Evolutionary conservation across 2,888 invertebrate genomes (phyloP).

Genomic region (Conomelus anceps): DNA sequence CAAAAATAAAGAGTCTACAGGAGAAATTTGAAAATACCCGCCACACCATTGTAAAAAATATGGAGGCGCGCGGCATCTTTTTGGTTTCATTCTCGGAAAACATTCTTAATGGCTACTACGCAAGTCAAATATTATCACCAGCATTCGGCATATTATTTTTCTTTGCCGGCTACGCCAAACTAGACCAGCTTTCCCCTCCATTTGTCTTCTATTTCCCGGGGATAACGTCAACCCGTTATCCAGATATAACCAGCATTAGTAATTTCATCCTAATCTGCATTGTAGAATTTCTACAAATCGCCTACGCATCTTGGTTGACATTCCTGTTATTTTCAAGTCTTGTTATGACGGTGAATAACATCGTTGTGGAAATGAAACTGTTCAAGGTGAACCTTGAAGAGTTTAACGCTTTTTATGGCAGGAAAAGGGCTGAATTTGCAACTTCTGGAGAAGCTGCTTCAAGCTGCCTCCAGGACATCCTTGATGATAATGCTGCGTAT

Average conservation of each 20-base stretch:
- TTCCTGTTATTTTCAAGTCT: background rate
- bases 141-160: background rate
- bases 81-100: background rate
- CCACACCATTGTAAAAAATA: background rate
- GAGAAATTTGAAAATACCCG: background rate
- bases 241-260: background rate
- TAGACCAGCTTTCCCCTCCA: background rate
- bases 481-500: background rate
- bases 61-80: background rate
- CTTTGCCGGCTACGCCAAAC: background rate
- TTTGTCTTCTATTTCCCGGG: background rate
- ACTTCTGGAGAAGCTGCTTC: too few relatives aligned
- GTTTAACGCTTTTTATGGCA: background rate
- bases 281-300: background rate
- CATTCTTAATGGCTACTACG: background rate
- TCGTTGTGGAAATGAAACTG: background rate
- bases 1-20: background rate
- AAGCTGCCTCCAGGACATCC: background rate
- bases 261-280: background rate
- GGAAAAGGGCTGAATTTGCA: background rate
- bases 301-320: background rate
- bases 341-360: background rate
- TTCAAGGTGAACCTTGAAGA: background rate
- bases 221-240: background rate
- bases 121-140: background rate